Percentiles rank a stretch among this genome's conserved stretches.
Conservation (phyloP, 23 tunicate species). For the Styela clava region DNA sequence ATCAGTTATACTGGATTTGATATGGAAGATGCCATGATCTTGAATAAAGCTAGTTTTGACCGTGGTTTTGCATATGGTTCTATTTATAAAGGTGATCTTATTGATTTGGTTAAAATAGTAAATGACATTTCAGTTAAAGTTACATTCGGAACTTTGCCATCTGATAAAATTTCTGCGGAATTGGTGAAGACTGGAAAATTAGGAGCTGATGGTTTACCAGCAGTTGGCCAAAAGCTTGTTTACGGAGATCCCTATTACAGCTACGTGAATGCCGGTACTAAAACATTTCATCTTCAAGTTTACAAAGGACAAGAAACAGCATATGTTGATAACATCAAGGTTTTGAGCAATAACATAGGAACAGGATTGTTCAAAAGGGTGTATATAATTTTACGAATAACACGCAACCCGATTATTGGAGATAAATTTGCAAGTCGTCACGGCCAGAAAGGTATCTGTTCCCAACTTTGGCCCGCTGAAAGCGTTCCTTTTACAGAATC, state of each 20-base stretch:
- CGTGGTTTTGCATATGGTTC: conserved; percentile 79
- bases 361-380: conserved; percentile 45
- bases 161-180: conserved; percentile 16
- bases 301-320: conserved; percentile 63
- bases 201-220: conserved; percentile 79
- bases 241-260: conserved; percentile 33
- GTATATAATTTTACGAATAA: conserved; percentile 49
- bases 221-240: conserved; percentile 64
- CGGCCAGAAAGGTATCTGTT: conserved; percentile 98
- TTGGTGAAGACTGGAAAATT: conserved; percentile 21
- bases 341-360: conserved; percentile 49
- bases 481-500: conserved; percentile 88
- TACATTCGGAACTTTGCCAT: conserved; percentile 47
- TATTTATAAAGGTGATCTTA: conserved; percentile 79
- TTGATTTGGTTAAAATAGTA: conserved; percentile 46
- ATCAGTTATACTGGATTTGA: conserved; percentile 97
- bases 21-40: conserved; percentile 98
- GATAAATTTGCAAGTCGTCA: conserved; percentile 96
- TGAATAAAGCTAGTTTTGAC: conserved; percentile 88
- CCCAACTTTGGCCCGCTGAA: conserved; percentile 81
- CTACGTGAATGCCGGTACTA: conserved; percentile 39
- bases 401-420: conserved; percentile 89
- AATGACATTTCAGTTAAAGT: conserved; percentile 34
- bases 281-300: conserved; percentile 34
- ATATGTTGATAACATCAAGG: conserved; percentile 60